phyloP scores from a whole-genome alignment of 2,113 vertebrate genomes.

The Penelope pileata region DNA sequence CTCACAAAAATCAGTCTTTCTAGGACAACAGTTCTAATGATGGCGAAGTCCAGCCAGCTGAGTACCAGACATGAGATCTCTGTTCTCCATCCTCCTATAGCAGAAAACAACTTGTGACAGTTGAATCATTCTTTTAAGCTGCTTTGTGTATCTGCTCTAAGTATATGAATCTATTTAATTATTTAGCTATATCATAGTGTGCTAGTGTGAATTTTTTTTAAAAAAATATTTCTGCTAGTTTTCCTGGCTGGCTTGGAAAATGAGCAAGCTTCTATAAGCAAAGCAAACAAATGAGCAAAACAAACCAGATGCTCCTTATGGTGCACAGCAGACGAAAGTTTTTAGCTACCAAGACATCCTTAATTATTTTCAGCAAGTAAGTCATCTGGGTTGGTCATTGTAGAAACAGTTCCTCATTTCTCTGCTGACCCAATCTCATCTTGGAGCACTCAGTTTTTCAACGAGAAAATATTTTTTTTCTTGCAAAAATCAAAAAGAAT shows the following conservation, averaged over 20 bases:
- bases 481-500: neutral
- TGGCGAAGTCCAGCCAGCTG: neutral
- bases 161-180: neutral
- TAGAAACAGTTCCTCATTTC: neutral
- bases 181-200: neutral
- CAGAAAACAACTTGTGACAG: neutral
- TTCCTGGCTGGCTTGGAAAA: neutral
- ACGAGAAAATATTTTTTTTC: neutral
- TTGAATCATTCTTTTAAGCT: neutral
- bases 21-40: neutral
- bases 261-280: neutral
- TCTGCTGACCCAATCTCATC: neutral
- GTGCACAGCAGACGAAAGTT: neutral
- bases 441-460: neutral
- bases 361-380: conserved; percentile 7
- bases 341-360: neutral
- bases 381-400: neutral
- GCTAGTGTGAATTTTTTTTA: neutral
- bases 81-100: neutral
- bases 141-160: neutral
- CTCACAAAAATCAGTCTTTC: neutral
- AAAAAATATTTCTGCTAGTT: neutral
- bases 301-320: conserved; percentile 3
- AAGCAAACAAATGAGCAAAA: conserved; percentile 43
- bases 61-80: neutral